Base-by-base conservation (phyloP, 2,888 invertebrate genomes). In the Apotomis turbidana region DNA sequence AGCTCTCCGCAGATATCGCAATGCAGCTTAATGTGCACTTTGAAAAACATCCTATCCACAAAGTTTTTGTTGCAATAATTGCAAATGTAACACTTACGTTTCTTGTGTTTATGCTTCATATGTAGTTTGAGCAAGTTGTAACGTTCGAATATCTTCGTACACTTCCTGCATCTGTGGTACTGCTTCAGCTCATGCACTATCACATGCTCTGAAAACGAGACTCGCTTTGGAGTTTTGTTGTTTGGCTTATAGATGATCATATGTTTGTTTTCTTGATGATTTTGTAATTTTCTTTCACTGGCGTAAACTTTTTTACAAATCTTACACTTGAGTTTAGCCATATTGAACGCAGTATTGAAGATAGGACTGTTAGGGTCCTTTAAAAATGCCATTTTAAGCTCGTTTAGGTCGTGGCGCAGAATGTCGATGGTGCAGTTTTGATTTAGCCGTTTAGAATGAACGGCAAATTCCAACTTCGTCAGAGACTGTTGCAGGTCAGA, bases 11-110 rank as follows among this genome's bases (percentile, higher is more conserved):
- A 93, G 0, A 84, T 71, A 58, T 90, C 88, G 57, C 92, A 93
- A 54, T 93, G 93, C n/a, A 91, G 68, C 70, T 86, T 88, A 0
- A 93, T 87, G 66, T 93, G 93, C 0, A 90, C 85, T 82, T 93
- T 93, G 51, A 93, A 93, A 51, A 91, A 86, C 78, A 85, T 88
- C 54, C 91, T 82, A 71, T 92, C 90, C 1, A 83, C 83, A 74
- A 92, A 93, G 6, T 84, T 87, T 73, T 87, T 91, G 8, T 81
- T 78, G 71, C 93, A 93, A 69, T 91, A 93, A 74, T 90, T 78
- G 73, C 93, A 93, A n/a, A 90, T 87, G 69, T 92, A 93, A 64
- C 89, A 88, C 78, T 89, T 92, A 6, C 90, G 86, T 76, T 91
- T 93, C 74, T 86, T 90, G 68, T 93, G 93, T 0, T 77, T 75